Evolutionary conservation across 1,140 invertebrate species (phyloP).

Genomic region (Philopotamus ludificatus): DNA sequence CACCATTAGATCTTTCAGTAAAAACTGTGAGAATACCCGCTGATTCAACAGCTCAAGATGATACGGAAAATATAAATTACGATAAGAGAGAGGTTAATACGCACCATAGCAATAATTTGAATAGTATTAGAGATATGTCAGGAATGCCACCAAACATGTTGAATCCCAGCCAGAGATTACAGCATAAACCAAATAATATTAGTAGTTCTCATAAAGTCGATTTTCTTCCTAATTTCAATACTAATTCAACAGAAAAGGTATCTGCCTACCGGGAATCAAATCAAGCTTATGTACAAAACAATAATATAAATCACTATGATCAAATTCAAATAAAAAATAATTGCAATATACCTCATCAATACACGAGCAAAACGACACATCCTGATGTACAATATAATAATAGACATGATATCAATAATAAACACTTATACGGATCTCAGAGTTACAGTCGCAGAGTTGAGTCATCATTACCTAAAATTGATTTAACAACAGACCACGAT

Average conservation of each 20-base stretch:
- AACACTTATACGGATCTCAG: neutral
- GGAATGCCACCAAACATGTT: constrained; percentile 14
- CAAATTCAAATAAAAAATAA: neutral
- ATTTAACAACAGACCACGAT: constrained; percentile 48
- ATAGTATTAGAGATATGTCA: constrained; percentile 1
- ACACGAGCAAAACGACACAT: constrained; percentile 4
- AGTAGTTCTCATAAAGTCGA: constrained; percentile 67
- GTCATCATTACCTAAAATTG: constrained; percentile 51
- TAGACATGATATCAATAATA: constrained; percentile 44
- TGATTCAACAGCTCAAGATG: constrained; percentile 77
- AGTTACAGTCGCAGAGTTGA: constrained; percentile 44
- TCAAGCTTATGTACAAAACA: constrained; percentile 37
- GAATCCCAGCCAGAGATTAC: constrained; percentile 32
- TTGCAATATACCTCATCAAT: neutral
- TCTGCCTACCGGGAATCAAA: constrained; percentile 41
- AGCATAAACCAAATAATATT: constrained; percentile 43
- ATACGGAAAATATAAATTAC: constrained; percentile 54
- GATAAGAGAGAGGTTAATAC: constrained; percentile 44
- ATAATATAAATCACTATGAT: neutral
- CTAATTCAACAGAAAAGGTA: constrained; percentile 32
- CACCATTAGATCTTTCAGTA: constrained; percentile 79
- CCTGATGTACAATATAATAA: constrained; percentile 17
- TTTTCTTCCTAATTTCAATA: constrained; percentile 67
- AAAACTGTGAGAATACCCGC: constrained; percentile 83
- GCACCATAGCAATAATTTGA: neutral